Base-by-base conservation (phyloP, 2,797 vertebrate genomes). In the Sitta carolinensis region DNA sequence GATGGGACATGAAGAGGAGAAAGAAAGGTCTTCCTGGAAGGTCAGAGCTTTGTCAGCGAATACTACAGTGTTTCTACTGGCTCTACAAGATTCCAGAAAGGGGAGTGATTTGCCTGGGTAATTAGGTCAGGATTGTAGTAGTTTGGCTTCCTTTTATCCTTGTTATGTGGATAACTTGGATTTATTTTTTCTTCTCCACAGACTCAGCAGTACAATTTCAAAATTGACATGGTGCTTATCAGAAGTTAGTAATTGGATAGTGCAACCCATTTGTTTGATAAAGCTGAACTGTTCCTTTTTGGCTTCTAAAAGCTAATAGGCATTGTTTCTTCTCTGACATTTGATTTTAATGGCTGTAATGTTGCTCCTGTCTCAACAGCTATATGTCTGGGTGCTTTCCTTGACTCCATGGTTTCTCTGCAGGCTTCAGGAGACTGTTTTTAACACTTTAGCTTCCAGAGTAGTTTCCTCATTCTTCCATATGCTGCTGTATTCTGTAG, bases 261-360 rank as follows among this genome's bases (percentile, higher is more conserved):
- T 43, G 64, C 87, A 96, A 94, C 63, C 93, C 74, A 96, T 97
- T 97, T 97, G 93, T 97, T 92, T 96, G 95, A 97, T 97, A 96
- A 96, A 88, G 76, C 72, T 76, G 96, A 94, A 95, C 96, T 73
- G 89, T 90, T 96, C 83, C 18, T 61, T 97, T 94, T 94, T 79
- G 54, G 91, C 87, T 95, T 96, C 87, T 91, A 90, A 94, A 95
- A 97, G 96, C 86, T 97, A 96, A 97, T 95, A 95, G 94, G 95
- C 96, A 96, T 72, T 92, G 89, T 85, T 93, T 74, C 70, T 96
- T 89, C 94, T 91, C 50, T 97, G 96, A 96, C 96, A 91, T 97
- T 96, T 97, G 96, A 97, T 97, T 97, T 96, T 96, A 97, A 97
- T 96, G 95, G 95, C 91, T 97, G 90, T 95, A 95, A 95, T 96